A percentile compares a stretch with the other conserved stretches of the same genome.
These are phyloP conservation scores for Hydrocynus forskahlii DNA, from an alignment of 2,797 vertebrate genomes.

Conservation along the genomic window DNA sequence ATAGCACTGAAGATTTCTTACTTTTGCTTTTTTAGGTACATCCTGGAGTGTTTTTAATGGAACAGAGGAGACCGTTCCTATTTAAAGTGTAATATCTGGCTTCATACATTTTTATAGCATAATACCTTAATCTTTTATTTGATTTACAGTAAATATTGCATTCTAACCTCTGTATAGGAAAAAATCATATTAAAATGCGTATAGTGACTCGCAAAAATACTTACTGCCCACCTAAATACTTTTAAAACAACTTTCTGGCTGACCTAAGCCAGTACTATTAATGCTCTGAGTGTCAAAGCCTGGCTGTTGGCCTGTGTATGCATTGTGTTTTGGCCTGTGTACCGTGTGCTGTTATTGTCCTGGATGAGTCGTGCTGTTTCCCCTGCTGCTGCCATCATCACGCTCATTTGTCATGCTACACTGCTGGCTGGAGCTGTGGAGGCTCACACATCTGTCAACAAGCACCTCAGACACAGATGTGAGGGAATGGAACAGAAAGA, in stretches of 20 bases:
- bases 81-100: too few species aligned
- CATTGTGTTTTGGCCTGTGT: slow-evolving; percentile 5
- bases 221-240: background rate
- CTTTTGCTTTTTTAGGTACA: too few species aligned
- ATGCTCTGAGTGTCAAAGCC: background rate
- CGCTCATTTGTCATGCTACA: slow-evolving; percentile 4
- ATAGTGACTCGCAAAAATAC: background rate
- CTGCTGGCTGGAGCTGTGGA: background rate
- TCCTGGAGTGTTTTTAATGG: too few species aligned
- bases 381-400: slow-evolving; percentile 16
- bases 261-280: background rate
- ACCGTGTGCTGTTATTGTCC: slow-evolving; percentile 16
- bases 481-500: slow-evolving; percentile 7
- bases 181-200: background rate
- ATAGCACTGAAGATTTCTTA: too few species aligned
- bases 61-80: too few species aligned
- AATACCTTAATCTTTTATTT: too few species aligned
- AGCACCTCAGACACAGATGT: background rate
- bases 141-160: too few species aligned
- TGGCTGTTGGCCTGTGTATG: background rate
- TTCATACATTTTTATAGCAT: too few species aligned
- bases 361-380: slow-evolving; percentile 16
- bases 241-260: background rate
- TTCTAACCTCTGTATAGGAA: too few species aligned
- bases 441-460: slow-evolving; percentile 14